Base-by-base conservation (phyloP, 2,113 vertebrate species). In the Xenopus tropicalis region DNA sequence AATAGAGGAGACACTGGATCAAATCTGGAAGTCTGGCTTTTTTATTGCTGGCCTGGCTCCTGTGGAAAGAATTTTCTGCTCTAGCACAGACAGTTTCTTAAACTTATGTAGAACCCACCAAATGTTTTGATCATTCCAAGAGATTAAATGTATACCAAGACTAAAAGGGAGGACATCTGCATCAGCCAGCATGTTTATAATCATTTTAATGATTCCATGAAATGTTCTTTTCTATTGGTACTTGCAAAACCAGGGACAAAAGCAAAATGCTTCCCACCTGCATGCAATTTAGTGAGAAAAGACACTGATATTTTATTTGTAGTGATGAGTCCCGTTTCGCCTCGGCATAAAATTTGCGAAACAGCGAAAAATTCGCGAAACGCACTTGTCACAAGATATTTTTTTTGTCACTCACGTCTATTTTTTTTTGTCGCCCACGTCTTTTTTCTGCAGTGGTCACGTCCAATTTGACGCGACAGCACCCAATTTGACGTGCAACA, bases 121-220 rank as follows among this genome's bases (percentile, higher is more conserved):
- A 62, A 82, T 85, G 85, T 74, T 89, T 90, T 91, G 86, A 88
- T 88, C 87, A 83, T 81, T 82, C 82, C 80, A 85, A 85, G 48
- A 85, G 87, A 80, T 78, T 0, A 0, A 86, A 83, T 75, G 80
- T 54, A 42, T 80, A 83, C 80, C 81, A 85, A 80, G 77, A 85
- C 79, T 83, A 84, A 80, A 78, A 83, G 46, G 79, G 83, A 74
- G 81, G 84, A 82, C 10, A 37, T 85, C 86, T 87, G 86, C 83
- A 80, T 81, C 79, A 83, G 78, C 37, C 80, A 78, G 79, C 80
- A 89, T 88, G 86, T 86, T 87, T 88, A 88, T 83, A 85, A 83
- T 89, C 83, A 85, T 81, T 90, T 90, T 87, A 89, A 88, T 85
- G 85, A 83, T 82, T 78, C 84, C 69, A 86, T 87, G 88, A 85